Evolutionary conservation across 2,797 vertebrate species (phyloP).

Genomic region (Acipenser transmontanus): DNA sequence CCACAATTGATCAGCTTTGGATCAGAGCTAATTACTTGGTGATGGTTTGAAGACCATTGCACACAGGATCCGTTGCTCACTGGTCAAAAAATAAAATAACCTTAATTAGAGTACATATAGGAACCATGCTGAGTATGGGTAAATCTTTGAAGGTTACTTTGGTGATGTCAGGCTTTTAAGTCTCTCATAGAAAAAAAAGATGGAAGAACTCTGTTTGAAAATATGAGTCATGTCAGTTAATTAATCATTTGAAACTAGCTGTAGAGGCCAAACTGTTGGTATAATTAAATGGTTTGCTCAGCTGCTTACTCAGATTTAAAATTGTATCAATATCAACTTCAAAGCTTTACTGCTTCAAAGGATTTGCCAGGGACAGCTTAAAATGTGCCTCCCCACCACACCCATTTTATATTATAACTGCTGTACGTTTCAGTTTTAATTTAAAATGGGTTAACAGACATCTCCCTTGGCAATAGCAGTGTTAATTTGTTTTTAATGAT

Average conservation of each 20-base stretch:
- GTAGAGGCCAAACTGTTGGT: slow-evolving; percentile 2
- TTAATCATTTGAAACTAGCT: slow-evolving; percentile 11
- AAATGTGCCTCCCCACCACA: neutral
- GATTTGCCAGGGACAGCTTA: slow-evolving; percentile 1
- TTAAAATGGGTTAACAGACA: neutral
- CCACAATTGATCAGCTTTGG: too few relatives aligned
- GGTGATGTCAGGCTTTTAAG: neutral
- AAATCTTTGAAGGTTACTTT: neutral
- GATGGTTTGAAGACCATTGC: too few relatives aligned
- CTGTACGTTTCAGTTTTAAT: neutral
- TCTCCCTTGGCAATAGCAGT: neutral
- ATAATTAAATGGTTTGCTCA: slow-evolving; percentile 18
- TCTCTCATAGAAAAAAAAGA: neutral
- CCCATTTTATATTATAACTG: slow-evolving; percentile 9
- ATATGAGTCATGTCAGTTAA: slow-evolving; percentile 10
- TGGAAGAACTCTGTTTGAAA: neutral
- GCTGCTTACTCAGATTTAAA: neutral
- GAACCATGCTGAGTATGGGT: neutral
- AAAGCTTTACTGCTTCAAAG: slow-evolving; percentile 18
- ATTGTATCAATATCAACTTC: too few relatives aligned
- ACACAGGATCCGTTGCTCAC: too few relatives aligned
- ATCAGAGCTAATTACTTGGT: too few relatives aligned
- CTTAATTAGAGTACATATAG: neutral
- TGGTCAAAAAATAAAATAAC: too few relatives aligned
- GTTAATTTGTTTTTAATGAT: neutral